Base-by-base conservation (phyloP, 1,140 invertebrate species). In the Cardiocondyla obscurior region DNA sequence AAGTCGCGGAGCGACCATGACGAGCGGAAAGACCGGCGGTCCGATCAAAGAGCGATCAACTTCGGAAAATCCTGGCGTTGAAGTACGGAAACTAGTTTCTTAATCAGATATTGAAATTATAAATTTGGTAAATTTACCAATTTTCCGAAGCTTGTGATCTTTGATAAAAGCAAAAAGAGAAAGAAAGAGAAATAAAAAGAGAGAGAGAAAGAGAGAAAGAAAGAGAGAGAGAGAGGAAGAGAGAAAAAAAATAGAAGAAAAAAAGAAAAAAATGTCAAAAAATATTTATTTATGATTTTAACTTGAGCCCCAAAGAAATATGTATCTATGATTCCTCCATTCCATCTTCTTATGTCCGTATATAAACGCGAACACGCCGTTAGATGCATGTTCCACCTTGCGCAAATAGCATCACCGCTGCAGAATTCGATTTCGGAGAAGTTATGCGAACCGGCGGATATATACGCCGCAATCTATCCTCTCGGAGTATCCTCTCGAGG, bases 391-490 rank as follows among this genome's bases (percentile, higher is more conserved):
- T 82, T 82, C 55, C 53, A 22, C 16, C 55, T 73, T 39, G 28
- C 36, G 53, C 42, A 82, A 76, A 82, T 74, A 60, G 39, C 70
- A 76, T 82, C 70, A 51, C 42, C 49, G 51, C 30, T 76, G 36
- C 46, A 69, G 55, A 33, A 55, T 73, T 44, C 85, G 73, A 86
- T 86, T 86, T 69, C 69, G 57, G 36, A 22, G 81, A 82, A 86
- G 82, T 87, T 87, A 86, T 79, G 73, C 85, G 76, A 83, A 86
- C 81, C 85, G 67, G 19, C 16, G 55, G 39, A 69, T 86, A 86
- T 86, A 83, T 62, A 86, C 53, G 49, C 55, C 51, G 69, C 70
- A 85, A 85, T 83, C 30, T 79, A 79, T 67, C 74, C 74, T 62
- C 55, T 22, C 42, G 25, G 70, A 36, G 74, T 83, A 87, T 87